phyloP scores from a whole-genome alignment of 2,888 invertebrate species.

The Euspilapteryx auroguttella region DNA sequence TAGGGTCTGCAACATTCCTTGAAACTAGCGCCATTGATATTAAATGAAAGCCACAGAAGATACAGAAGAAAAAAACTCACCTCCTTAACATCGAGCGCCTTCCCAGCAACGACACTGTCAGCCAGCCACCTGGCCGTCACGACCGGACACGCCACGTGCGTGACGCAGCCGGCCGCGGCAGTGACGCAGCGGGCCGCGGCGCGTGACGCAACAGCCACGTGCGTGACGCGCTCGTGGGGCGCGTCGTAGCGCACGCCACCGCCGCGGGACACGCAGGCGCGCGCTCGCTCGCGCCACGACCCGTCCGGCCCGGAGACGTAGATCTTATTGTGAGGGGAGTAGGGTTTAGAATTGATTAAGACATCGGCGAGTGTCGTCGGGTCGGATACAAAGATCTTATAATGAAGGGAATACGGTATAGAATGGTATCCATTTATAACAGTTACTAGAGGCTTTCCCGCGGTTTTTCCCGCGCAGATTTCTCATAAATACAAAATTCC shows the following conservation, averaged over 20 bases:
- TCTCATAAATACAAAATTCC: neutral
- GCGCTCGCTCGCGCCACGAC: conserved; percentile 30
- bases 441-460: no score
- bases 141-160: conserved; percentile 62
- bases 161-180: conserved; percentile 12
- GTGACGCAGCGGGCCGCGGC: conserved; percentile 9
- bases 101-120: conserved; percentile 64
- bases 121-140: conserved; percentile 76
- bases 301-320: conserved; percentile 38
- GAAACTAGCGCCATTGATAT: no score
- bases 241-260: conserved; percentile 83
- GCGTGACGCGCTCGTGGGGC: conserved; percentile 67
- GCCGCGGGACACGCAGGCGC: conserved; percentile 52
- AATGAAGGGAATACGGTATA: no score
- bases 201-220: neutral
- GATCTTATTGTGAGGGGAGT: no score
- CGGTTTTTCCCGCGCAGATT: no score
- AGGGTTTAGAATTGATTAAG: no score
- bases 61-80: no score
- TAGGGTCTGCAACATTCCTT: no score
- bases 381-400: no score
- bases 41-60: no score
- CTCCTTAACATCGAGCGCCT: conserved; percentile 24
- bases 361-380: no score
- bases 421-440: no score